Conservation (phyloP, 2,888 invertebrate species). For the Scaptomyza parva region DNA sequence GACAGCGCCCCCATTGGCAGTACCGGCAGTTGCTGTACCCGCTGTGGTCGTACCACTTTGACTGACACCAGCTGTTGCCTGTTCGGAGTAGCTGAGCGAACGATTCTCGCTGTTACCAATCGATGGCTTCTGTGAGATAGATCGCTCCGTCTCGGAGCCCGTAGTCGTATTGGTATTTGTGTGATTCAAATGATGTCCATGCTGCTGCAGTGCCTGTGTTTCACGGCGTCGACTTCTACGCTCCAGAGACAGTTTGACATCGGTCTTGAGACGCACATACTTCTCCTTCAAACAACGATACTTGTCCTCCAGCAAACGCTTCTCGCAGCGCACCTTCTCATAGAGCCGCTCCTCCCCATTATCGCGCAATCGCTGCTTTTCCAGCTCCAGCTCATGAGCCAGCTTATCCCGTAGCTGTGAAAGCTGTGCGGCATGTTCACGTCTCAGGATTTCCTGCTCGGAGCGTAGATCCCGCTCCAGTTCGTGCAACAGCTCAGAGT, state of each 20-base stretch:
- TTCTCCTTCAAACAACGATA: constrained; percentile 93
- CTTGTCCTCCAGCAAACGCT: constrained; percentile 90
- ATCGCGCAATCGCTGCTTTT: constrained; percentile 84
- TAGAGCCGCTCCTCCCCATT: constrained; percentile 85
- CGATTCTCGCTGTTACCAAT: constrained; percentile 85
- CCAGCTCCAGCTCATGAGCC: constrained; percentile 86
- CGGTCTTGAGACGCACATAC: constrained; percentile 91
- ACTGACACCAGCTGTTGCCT: constrained; percentile 41
- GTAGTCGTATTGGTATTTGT: constrained; percentile 89
- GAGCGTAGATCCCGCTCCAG: constrained; percentile 84
- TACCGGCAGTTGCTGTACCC: constrained; percentile 3
- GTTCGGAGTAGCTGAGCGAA: constrained; percentile 80
- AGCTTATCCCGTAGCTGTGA: constrained; percentile 88
- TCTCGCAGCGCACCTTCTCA: constrained; percentile 89
- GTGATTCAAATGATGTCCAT: constrained; percentile 41
- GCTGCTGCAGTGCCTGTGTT: constrained; percentile 84
- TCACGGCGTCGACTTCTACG: constrained; percentile 89
- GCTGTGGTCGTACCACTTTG: constrained; percentile 9
- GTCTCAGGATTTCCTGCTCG: constrained; percentile 89
- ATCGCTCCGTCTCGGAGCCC: constrained; percentile 92
- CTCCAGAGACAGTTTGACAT: constrained; percentile 91
- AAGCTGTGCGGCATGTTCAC: constrained; percentile 89
- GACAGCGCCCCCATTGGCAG: constrained; percentile 13
- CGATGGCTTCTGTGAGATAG: constrained; percentile 89
- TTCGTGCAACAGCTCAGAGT: constrained; percentile 83